These are phyloP conservation scores for Cairina moschata DNA, from an alignment of 2,113 vertebrate genomes.

Conservation along the genomic window DNA sequence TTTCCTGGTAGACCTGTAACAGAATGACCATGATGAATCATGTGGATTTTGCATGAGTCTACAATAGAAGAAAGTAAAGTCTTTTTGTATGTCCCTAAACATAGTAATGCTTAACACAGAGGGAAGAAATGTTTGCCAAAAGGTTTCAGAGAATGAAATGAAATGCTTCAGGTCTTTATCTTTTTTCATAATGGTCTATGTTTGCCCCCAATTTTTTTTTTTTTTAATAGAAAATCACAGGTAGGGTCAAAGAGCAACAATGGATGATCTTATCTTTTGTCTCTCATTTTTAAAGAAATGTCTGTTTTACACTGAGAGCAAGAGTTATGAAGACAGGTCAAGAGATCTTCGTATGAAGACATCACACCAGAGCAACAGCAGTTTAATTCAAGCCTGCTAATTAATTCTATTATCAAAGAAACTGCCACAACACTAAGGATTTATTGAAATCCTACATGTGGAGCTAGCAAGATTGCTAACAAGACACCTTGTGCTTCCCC, in stretches of 20 bases:
- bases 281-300: neutral
- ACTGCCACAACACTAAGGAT: neutral
- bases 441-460: neutral
- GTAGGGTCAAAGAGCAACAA: neutral
- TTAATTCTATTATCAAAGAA: neutral
- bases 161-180: neutral
- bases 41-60: neutral
- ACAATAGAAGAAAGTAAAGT: neutral
- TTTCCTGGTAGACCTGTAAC: neutral
- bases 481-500: conserved; percentile 29
- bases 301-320: neutral
- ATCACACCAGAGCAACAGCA: neutral
- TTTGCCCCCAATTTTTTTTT: neutral
- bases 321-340: neutral
- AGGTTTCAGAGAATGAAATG: neutral
- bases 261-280: neutral
- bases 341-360: neutral
- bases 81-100: neutral
- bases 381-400: neutral
- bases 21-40: neutral
- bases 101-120: neutral
- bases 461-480: conserved; percentile 14
- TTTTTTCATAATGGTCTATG: neutral
- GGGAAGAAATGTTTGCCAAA: neutral
- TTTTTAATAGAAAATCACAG: neutral